A percentile compares a stretch with the other conserved stretches of the same genome.
Evolutionary conservation across 2,797 vertebrate species (phyloP).

Genomic region (Astyanax mexicanus): DNA sequence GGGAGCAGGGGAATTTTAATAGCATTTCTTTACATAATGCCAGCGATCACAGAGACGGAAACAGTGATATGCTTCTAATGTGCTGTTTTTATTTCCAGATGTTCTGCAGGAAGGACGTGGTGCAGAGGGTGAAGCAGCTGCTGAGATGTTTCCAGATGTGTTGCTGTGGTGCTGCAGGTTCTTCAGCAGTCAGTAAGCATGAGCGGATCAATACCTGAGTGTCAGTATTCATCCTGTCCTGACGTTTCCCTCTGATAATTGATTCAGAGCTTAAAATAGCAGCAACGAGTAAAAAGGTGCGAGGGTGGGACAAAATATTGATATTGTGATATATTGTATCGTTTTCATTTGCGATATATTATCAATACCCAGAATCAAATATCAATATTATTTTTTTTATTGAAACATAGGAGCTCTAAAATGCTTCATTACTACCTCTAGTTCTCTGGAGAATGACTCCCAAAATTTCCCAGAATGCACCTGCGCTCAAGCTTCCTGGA

Average conservation of each 20-base stretch:
- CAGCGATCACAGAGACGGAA: background rate
- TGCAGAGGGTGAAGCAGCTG: background rate
- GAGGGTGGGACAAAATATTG: too few species aligned
- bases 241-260: background rate
- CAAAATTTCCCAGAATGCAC: too few species aligned
- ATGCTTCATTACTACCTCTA: too few species aligned
- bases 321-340: too few species aligned
- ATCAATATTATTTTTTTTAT: too few species aligned
- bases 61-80: background rate
- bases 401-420: too few species aligned
- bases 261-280: too few species aligned
- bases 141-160: background rate
- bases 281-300: too few species aligned
- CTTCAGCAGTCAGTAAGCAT: background rate
- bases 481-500: too few species aligned
- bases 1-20: background rate
- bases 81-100: background rate
- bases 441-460: too few species aligned
- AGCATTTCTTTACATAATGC: background rate
- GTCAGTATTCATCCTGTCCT: background rate
- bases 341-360: too few species aligned
- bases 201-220: background rate
- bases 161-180: background rate
- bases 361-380: too few species aligned
- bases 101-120: background rate